Conservation (phyloP, 2,113 vertebrate genomes). For the Solea solea region DNA sequence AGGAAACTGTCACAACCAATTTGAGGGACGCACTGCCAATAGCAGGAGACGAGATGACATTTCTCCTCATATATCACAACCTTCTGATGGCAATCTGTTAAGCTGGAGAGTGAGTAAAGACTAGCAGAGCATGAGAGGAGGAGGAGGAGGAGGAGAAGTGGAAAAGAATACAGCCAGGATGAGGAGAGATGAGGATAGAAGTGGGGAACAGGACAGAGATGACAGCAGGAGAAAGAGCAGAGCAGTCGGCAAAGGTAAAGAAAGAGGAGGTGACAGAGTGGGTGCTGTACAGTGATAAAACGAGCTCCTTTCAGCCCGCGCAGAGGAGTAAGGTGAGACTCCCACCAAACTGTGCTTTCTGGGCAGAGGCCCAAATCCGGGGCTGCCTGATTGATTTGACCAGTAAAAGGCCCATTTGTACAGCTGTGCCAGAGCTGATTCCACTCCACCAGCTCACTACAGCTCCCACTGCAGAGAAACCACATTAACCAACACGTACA, state of each 20-base stretch:
- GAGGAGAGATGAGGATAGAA: slow-evolving; percentile 13
- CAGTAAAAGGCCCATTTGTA: slow-evolving; percentile 79
- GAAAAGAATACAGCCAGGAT: slow-evolving; percentile 17
- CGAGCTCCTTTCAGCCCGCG: slow-evolving; percentile 69
- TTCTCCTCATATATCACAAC: slow-evolving; percentile 65
- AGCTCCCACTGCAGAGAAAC: slow-evolving; percentile 56
- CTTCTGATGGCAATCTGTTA: slow-evolving; percentile 70
- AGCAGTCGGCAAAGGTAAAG: slow-evolving; percentile 26
- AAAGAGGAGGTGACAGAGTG: slow-evolving; percentile 63
- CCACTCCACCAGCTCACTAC: slow-evolving; percentile 48
- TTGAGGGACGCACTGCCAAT: slow-evolving; percentile 59
- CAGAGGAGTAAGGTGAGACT: slow-evolving; percentile 76
- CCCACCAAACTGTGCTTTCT: slow-evolving; percentile 80
- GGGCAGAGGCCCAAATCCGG: slow-evolving; percentile 76
- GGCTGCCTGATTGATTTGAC: slow-evolving; percentile 73
- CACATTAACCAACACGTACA: slow-evolving; percentile 60
- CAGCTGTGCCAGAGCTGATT: slow-evolving; percentile 68
- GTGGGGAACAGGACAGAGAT: slow-evolving; percentile 25
- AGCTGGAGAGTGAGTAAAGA: slow-evolving; percentile 51
- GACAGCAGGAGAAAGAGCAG: slow-evolving; percentile 45
- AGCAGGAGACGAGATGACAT: slow-evolving; percentile 63
- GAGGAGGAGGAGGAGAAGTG: slow-evolving; percentile 18
- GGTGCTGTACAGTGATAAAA: slow-evolving; percentile 74
- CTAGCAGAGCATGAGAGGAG: slow-evolving; percentile 45
- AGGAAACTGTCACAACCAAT: slow-evolving; percentile 78